Percentiles rank a stretch among this genome's conserved stretches.
These are phyloP conservation scores for Oxygymnocypris stewartii DNA, from an alignment of 2,113 vertebrate genomes.

Conservation along the genomic window DNA sequence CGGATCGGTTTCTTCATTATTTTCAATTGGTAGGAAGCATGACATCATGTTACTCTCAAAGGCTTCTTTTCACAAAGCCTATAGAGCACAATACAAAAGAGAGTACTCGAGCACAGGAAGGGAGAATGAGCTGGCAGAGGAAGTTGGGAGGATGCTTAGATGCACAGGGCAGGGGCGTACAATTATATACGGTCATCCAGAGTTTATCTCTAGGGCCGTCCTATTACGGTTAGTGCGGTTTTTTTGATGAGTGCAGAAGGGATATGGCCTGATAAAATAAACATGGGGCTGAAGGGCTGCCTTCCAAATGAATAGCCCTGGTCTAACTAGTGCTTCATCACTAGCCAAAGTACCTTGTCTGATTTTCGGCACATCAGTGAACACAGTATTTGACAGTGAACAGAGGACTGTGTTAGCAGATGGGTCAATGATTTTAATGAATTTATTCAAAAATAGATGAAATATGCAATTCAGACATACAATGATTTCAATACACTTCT, in stretches of 20 bases:
- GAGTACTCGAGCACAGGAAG: conserved; percentile 29
- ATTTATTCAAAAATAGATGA: not conserved
- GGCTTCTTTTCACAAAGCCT: conserved; percentile 8
- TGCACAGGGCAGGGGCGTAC: not conserved
- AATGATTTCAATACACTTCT: not conserved
- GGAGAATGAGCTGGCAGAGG: conserved; percentile 50
- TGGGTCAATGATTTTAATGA: not conserved
- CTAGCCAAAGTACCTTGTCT: conserved; percentile 41
- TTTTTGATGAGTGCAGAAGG: conserved; percentile 66
- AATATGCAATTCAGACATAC: not conserved
- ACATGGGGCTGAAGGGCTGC: conserved; percentile 59
- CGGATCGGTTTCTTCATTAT: conserved; percentile 16
- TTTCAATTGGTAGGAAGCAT: not conserved
- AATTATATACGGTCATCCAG: conserved; percentile 16
- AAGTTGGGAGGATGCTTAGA: conserved; percentile 4
- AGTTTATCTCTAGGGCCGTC: conserved; percentile 60
- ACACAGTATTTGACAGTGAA: conserved; percentile 21
- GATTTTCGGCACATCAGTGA: conserved; percentile 59
- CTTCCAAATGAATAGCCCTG: conserved; percentile 27
- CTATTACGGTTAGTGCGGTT: conserved; percentile 60
- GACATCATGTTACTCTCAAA: not conserved
- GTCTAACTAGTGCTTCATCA: conserved; percentile 63
- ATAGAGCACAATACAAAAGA: not conserved
- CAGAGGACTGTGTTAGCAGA: not conserved
- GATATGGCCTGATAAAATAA: conserved; percentile 65